Percentiles rank a stretch among this genome's conserved stretches.
These are phyloP conservation scores for Lethenteron camtschaticum DNA, from an alignment of 2,113 vertebrate species.

Conservation along the genomic window DNA sequence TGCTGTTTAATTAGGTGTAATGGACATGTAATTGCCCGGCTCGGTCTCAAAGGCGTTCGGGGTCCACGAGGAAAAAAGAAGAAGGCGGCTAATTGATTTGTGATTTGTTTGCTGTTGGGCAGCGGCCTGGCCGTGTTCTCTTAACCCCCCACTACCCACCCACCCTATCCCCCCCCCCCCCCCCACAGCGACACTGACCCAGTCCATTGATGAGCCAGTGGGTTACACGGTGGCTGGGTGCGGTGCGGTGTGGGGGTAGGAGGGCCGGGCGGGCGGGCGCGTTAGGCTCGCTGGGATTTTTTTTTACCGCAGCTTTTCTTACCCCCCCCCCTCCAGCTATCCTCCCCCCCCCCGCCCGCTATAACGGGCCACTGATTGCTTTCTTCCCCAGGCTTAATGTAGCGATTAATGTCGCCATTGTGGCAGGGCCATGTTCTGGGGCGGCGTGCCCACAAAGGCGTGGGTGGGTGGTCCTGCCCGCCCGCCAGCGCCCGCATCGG, in stretches of 20 bases:
- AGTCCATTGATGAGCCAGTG: too few species aligned
- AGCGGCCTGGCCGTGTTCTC: too few species aligned
- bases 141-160: too few species aligned
- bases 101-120: slow-evolving; percentile 47
- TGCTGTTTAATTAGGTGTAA: slow-evolving; percentile 96
- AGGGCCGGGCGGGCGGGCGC: too few species aligned
- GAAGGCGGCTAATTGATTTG: slow-evolving; percentile 98
- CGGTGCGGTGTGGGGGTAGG: too few species aligned
- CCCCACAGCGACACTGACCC: too few species aligned
- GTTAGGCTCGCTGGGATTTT: too few species aligned
- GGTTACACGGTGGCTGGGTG: too few species aligned
- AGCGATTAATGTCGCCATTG: slow-evolving; percentile 99
- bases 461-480: slow-evolving; percentile 85
- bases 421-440: slow-evolving; percentile 96
- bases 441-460: slow-evolving; percentile 66
- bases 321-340: too few species aligned
- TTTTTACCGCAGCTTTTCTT: too few species aligned
- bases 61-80: slow-evolving; percentile 25
- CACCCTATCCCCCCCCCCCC: too few species aligned
- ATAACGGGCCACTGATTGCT: slow-evolving; percentile 99
- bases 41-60: slow-evolving; percentile 50
- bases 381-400: slow-evolving; percentile 91
- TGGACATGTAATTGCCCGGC: slow-evolving; percentile 98
- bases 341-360: neutral
- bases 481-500: neutral